phyloP scores from a whole-genome alignment of 2,113 vertebrate species.

The Varanus salvator region DNA sequence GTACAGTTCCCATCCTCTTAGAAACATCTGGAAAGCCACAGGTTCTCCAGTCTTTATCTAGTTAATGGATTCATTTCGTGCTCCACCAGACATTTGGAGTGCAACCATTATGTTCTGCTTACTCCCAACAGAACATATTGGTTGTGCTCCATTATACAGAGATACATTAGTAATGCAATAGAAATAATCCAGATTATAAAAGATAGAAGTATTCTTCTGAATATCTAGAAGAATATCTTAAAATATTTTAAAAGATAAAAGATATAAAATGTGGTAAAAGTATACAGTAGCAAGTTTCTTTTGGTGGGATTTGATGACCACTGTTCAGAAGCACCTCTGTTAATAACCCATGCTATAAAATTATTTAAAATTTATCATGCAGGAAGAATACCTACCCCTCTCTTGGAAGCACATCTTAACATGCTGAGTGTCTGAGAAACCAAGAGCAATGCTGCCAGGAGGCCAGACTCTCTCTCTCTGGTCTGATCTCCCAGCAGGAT shows the following conservation, averaged over 20 bases:
- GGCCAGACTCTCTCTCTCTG: too few species aligned
- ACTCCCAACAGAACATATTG: neutral
- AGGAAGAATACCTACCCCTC: neutral
- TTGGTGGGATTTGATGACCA: neutral
- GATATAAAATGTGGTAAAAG: neutral
- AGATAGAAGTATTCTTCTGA: neutral
- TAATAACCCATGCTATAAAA: neutral
- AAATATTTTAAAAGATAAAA: too few species aligned
- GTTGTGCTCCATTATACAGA: neutral
- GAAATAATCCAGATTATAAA: neutral
- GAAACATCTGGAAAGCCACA: too few species aligned
- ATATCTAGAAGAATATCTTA: too few species aligned
- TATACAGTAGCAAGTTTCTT: neutral
- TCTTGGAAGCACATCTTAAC: too few species aligned
- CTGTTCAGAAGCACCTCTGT: neutral
- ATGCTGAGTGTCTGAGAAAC: too few species aligned
- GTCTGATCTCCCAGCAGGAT: too few species aligned
- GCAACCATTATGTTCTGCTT: neutral
- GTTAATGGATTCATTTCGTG: neutral
- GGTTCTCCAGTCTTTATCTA: too few species aligned
- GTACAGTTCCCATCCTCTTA: neutral
- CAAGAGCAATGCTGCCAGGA: too few species aligned
- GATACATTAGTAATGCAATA: neutral
- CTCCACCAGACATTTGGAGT: neutral
- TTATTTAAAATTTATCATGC: neutral